phyloP scores from a whole-genome alignment of 35 echinoderm and acorn worm species.

The Diadema setosum region DNA sequence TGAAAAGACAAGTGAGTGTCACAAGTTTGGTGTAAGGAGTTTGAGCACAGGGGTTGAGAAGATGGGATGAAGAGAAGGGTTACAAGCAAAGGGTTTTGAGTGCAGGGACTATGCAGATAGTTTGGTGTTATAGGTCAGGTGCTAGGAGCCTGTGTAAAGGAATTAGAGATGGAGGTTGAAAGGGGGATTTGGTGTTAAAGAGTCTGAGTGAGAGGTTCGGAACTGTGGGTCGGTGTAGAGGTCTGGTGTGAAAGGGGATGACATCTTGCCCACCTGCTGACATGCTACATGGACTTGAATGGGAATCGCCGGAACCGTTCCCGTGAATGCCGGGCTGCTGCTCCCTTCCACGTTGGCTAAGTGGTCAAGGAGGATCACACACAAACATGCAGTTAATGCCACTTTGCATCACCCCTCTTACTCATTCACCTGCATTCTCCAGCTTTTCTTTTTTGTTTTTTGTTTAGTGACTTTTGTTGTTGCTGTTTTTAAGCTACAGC shows the following conservation, averaged over 20 bases:
- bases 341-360: not conserved
- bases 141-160: not conserved
- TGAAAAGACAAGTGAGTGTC: too few relatives aligned
- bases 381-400: conserved; percentile 7
- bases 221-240: too few relatives aligned
- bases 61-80: too few relatives aligned
- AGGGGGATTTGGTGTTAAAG: not conserved
- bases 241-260: not conserved
- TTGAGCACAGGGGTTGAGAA: too few relatives aligned
- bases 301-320: not conserved
- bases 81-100: too few relatives aligned
- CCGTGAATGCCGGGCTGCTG: not conserved
- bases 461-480: not conserved
- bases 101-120: too few relatives aligned
- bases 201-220: too few relatives aligned
- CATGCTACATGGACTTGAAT: conserved; percentile 4
- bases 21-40: too few relatives aligned
- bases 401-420: too few relatives aligned
- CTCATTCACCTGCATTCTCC: not conserved
- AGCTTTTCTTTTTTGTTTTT: not conserved
- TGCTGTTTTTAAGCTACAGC: not conserved
- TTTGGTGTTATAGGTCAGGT: too few relatives aligned
- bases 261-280: not conserved
- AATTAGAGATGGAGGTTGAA: not conserved
- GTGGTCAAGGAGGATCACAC: not conserved